Evolutionary conservation across 2,797 vertebrate genomes (phyloP).

Genomic region (Typhlichthys subterraneus): DNA sequence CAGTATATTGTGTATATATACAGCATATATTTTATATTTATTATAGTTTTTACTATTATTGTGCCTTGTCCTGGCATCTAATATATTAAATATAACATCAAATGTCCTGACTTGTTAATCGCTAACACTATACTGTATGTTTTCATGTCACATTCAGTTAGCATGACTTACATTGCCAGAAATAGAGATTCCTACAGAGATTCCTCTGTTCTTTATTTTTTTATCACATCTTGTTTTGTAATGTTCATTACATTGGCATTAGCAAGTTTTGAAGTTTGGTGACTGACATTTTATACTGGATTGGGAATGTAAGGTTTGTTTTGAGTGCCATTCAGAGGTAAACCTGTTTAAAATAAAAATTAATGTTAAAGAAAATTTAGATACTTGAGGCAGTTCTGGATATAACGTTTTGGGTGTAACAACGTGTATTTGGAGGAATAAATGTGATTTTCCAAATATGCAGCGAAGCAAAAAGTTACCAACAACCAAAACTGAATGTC

Average conservation of each 20-base stretch:
- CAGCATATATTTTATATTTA: no score
- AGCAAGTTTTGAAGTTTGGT: not conserved
- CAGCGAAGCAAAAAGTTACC: not conserved
- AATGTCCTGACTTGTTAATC: constrained; percentile 15
- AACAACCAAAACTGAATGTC: constrained; percentile 34
- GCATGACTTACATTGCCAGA: constrained; percentile 30
- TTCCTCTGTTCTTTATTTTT: constrained; percentile 32
- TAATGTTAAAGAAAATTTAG: constrained; percentile 25
- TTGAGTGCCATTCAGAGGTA: constrained; percentile 52
- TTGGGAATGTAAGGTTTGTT: constrained; percentile 6
- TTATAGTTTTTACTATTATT: no score
- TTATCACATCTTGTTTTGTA: not conserved
- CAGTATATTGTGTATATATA: no score
- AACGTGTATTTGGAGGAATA: not conserved
- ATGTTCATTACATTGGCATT: not conserved
- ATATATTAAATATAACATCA: not conserved
- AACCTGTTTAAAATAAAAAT: constrained; percentile 34
- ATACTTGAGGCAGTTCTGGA: constrained; percentile 59
- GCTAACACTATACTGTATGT: constrained; percentile 40
- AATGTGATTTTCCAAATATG: not conserved
- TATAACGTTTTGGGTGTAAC: constrained; percentile 27
- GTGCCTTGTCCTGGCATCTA: no score
- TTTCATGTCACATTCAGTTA: constrained; percentile 25
- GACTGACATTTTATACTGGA: constrained; percentile 15
- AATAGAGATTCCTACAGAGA: constrained; percentile 32